Evolutionary conservation across 2,888 invertebrate species (phyloP).

Genomic region (Dioctria linearis): DNA sequence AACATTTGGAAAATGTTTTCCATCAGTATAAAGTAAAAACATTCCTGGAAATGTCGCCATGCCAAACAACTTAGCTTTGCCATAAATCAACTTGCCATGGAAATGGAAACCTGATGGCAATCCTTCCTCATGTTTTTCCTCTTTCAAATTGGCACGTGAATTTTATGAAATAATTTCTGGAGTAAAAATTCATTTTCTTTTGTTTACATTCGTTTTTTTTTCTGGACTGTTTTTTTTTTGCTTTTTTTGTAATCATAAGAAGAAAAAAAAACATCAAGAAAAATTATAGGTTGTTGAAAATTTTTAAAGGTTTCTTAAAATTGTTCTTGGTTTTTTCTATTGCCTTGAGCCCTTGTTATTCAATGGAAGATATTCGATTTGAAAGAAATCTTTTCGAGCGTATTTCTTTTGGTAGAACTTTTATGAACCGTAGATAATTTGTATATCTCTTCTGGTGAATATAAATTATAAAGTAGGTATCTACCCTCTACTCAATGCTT

Average conservation of each 20-base stretch:
- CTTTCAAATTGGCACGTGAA: constrained; percentile 31
- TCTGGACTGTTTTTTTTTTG: background rate
- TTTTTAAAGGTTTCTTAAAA: constrained; percentile 19
- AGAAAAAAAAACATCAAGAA: background rate
- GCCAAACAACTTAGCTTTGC: constrained; percentile 9
- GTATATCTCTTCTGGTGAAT: background rate
- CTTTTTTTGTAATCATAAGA: constrained; percentile 16
- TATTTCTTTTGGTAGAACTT: constrained; percentile 16
- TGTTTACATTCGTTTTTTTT: background rate
- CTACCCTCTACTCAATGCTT: too few species aligned
- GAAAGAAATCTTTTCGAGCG: constrained; percentile 2
- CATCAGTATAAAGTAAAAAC: background rate
- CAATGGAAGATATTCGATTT: background rate
- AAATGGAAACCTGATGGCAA: background rate
- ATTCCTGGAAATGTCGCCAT: constrained; percentile 36
- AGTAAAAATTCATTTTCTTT: background rate
- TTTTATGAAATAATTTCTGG: background rate
- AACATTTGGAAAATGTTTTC: background rate
- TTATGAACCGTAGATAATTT: constrained; percentile 44
- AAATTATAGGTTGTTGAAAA: constrained; percentile 18
- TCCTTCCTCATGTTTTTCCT: background rate
- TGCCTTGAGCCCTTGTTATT: background rate
- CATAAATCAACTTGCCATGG: constrained; percentile 27
- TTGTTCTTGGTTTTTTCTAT: background rate
- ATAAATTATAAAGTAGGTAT: too few species aligned